A percentile compares a stretch with the other conserved stretches of the same genome.
Evolutionary conservation across 2,113 vertebrate species (phyloP).

Genomic region (Pelmatolapia mariae): DNA sequence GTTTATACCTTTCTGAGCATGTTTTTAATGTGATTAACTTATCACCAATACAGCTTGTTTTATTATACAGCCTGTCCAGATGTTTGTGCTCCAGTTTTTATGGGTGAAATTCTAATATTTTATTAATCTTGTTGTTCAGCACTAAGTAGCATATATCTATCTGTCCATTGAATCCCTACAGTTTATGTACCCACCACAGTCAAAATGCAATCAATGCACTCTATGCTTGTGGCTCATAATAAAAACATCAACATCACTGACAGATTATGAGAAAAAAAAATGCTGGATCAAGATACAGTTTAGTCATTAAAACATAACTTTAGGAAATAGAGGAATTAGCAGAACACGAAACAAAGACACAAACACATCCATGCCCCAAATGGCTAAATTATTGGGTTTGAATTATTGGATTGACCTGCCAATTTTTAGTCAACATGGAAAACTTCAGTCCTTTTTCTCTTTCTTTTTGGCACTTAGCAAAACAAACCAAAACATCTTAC

Average conservation of each 20-base stretch:
- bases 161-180: not conserved
- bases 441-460: not conserved
- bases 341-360: not conserved
- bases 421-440: not conserved
- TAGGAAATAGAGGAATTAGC: not conserved
- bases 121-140: not conserved
- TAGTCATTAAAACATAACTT: not conserved
- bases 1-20: fast-evolving
- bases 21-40: not conserved
- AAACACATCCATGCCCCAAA: not conserved
- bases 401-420: not conserved
- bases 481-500: not conserved
- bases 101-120: not conserved
- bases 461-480: not conserved
- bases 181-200: not conserved
- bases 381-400: not conserved
- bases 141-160: not conserved
- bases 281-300: not conserved
- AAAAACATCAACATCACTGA: not conserved
- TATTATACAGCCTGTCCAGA: not conserved
- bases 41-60: not conserved
- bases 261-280: not conserved
- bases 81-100: not conserved
- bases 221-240: not conserved
- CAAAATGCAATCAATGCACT: not conserved